Evolutionary conservation across 2,113 vertebrate genomes (phyloP), one percentile per base, ranked within the genome.

Genomic region (Pygoscelis adeliae): DNA sequence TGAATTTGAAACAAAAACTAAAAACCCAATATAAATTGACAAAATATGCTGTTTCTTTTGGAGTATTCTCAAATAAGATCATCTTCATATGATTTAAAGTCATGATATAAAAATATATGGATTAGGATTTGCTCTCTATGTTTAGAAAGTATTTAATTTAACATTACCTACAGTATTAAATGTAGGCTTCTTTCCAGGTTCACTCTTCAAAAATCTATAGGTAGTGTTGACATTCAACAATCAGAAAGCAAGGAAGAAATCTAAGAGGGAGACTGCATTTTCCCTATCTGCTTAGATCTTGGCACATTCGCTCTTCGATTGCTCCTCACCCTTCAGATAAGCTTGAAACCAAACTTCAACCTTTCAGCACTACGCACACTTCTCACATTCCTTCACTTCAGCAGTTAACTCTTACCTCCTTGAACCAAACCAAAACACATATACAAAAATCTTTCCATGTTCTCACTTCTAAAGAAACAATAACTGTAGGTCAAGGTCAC

Each of bases 301-400:
- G 83, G 56, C 86, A 91, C 52, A 84, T 82, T 93, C 5, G 0
- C 50, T 95, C 72, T 92, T 96, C 85, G 87, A 55, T 87, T 96
- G 88, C 80, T 94, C 88, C 94, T 96, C 83, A 89, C 76, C 56
- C 86, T 71, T 86, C 83, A 93, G 83, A 97, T 83, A 96, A 94
- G 88, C 67, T 81, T 93, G 76, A 92, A 96, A 94, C 59, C 47
- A 92, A 94, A 93, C 92, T 93, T 96, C 92, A 93, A 49, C 86
- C 83, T 97, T 96, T 96, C 96, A 95, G 77, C 94, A 89, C 92
- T 56, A 29, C 44, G 73, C 90, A 82, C 77, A 87, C 94, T 93
- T 97, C 94, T 95, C 89, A 95, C 83, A 93, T 96, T 97, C 92
- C 93, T 96, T 87, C 77, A 69, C 53, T 95, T 87, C 80, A 93